Base-by-base conservation (phyloP, 1,140 invertebrate genomes). In the Amphibalanus amphitrite region DNA sequence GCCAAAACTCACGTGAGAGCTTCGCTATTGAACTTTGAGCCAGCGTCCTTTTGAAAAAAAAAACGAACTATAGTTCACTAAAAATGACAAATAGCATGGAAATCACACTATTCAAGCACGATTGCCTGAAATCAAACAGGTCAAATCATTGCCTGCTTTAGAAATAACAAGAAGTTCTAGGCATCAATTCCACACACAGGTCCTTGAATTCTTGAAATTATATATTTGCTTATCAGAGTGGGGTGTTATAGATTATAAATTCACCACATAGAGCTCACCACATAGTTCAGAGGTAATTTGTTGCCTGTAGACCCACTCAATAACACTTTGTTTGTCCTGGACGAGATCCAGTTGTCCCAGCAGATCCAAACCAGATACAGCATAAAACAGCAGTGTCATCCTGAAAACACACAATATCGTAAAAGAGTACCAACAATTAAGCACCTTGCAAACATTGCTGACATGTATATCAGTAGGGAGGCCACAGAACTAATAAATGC, bases 221-320 rank as follows among this genome's bases (percentile, higher is more conserved):
- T 59, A 59, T 15, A 59, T 15, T 59, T 25, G 47, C 25, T 59
- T 25, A 28, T 4, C 28, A 30, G n/a, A 29, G 26, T n/a, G n/a
- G n/a, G n/a, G n/a, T n/a, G n/a, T n/a, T n/a, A n/a, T n/a, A n/a
- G n/a, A n/a, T n/a, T n/a, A n/a, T n/a, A n/a, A n/a, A n/a, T n/a
- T n/a, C n/a, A n/a, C n/a, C 33, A 38, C 33, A 38, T 6, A 6
- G 6, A 13, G 71, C n/a, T 78, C 81, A 86, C 86, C 84, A 82
- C 79, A 72, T 80, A 75, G 13, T 78, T 83, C 79, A n/a, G 84
- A 82, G 65, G 84, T 79, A 38, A 96, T 85, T 83, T 96, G 90
- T 29, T 94, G 82, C 29, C 86, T 84, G 79, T 97, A 97, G 69
- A 96, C 87, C 93, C 93, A 97, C 67, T 95, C 85, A 72, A 95